phyloP scores from a whole-genome alignment of 2,888 invertebrate genomes.

The Euplexia lucipara region DNA sequence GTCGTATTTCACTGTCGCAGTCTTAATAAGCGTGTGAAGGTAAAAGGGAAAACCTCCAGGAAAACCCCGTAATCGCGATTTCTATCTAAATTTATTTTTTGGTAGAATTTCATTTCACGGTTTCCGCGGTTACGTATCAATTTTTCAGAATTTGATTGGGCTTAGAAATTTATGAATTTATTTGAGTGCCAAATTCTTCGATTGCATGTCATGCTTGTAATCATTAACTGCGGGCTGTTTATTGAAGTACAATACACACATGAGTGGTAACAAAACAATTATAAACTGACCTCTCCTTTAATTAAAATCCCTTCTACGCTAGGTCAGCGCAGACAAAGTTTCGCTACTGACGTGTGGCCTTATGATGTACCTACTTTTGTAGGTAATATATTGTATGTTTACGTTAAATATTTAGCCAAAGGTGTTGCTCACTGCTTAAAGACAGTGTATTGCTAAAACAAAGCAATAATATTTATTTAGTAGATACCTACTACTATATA shows the following conservation, averaged over 20 bases:
- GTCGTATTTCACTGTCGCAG: too few species aligned
- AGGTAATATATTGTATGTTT: too few species aligned
- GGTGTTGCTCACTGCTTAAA: too few species aligned
- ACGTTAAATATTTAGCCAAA: too few species aligned
- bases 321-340: too few species aligned
- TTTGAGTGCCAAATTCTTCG: background rate
- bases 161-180: background rate
- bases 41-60: too few species aligned
- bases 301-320: too few species aligned
- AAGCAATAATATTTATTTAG: too few species aligned
- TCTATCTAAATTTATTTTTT: conserved; percentile 1
- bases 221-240: background rate
- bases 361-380: too few species aligned
- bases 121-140: background rate
- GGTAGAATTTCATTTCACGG: background rate
- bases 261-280: background rate
- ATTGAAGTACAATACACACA: background rate
- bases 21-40: too few species aligned
- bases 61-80: background rate
- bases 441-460: too few species aligned
- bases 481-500: background rate
- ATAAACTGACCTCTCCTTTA: background rate
- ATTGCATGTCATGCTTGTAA: background rate
- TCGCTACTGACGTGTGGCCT: too few species aligned
- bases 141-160: background rate